Conservation (phyloP, 1,140 invertebrate genomes). For the Sinella curviseta region DNA sequence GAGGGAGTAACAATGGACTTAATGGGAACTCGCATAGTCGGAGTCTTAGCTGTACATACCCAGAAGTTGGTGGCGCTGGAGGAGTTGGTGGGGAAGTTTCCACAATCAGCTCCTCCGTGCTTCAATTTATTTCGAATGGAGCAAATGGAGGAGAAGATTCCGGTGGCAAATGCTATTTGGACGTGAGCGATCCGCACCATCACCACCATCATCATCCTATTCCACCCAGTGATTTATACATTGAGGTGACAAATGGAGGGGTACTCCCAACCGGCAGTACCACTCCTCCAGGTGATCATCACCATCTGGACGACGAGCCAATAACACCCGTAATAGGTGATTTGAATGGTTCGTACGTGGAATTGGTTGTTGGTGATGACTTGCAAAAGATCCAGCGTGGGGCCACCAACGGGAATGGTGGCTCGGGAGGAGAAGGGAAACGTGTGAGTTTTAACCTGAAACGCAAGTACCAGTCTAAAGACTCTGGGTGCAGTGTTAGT, state of each 20-base stretch:
- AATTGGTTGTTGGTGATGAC: not conserved
- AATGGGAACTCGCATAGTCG: slow-evolving; percentile 36
- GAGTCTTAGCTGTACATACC: slow-evolving; percentile 48
- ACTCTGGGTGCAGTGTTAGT: slow-evolving; percentile 42
- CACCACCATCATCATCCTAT: not conserved
- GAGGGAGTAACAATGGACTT: not conserved
- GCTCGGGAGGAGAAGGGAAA: slow-evolving; percentile 36
- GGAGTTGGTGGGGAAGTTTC: not conserved
- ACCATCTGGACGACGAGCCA: not conserved
- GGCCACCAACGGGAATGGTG: not conserved
- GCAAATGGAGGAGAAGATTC: not conserved
- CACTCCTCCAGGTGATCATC: not conserved
- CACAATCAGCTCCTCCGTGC: slow-evolving; percentile 6
- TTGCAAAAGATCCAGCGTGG: not conserved
- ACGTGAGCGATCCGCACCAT: not conserved
- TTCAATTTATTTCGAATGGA: not conserved
- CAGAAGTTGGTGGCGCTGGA: slow-evolving; percentile 18
- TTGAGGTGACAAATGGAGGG: not conserved
- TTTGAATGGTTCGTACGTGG: not conserved
- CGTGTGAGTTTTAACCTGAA: slow-evolving; percentile 50
- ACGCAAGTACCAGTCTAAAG: slow-evolving; percentile 47
- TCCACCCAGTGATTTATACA: not conserved
- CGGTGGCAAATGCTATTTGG: not conserved
- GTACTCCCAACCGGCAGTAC: not conserved
- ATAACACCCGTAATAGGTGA: not conserved